phyloP scores from a whole-genome alignment of 2,797 vertebrate genomes.

The Enoplosus armatus region DNA sequence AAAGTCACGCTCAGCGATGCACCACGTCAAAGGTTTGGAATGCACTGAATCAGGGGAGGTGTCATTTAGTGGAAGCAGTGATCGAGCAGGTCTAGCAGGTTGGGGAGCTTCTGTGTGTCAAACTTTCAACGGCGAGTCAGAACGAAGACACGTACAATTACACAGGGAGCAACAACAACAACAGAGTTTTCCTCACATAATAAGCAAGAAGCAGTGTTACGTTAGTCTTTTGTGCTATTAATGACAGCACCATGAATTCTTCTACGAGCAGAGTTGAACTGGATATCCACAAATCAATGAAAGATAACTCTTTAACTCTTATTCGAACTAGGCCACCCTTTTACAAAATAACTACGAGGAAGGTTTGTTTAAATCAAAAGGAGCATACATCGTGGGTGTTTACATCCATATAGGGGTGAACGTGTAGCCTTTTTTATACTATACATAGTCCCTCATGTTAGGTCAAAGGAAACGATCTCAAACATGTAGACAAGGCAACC shows the following conservation, averaged over 20 bases:
- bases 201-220: neutral
- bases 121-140: neutral
- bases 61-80: neutral
- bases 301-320: neutral
- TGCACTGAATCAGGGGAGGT: constrained; percentile 22
- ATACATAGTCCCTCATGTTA: neutral
- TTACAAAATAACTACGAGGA: neutral
- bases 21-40: constrained; percentile 30
- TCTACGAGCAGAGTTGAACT: neutral
- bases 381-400: neutral
- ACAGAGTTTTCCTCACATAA: neutral
- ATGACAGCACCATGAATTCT: neutral
- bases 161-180: neutral
- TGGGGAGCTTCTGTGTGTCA: constrained; percentile 11
- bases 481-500: neutral
- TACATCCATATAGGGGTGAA: neutral
- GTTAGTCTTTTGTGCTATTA: neutral
- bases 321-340: neutral
- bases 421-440: neutral
- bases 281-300: neutral
- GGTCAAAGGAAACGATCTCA: neutral
- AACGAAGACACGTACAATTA: constrained; percentile 5
- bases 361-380: neutral
- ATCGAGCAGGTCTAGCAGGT: constrained; percentile 60
- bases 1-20: neutral